Evolutionary conservation across 2,797 vertebrate species (phyloP).

Genomic region (Mionectes olivaceus): DNA sequence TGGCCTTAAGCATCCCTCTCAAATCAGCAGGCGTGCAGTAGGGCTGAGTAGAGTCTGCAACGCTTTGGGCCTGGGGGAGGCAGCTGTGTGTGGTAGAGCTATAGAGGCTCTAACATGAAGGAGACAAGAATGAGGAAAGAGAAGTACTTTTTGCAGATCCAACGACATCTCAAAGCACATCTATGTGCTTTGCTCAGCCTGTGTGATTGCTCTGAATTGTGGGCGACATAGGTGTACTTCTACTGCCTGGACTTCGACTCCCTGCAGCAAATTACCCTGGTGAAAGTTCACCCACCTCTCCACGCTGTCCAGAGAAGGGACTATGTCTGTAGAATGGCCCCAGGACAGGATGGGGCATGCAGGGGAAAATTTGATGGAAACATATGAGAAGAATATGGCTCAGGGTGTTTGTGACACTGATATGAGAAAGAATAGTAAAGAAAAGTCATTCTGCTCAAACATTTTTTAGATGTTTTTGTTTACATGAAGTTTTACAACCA

Average conservation of each 20-base stretch:
- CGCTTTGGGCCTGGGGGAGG: background rate
- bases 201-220: background rate
- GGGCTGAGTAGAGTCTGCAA: background rate
- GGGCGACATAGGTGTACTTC: fast-evolving
- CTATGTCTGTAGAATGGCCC: background rate
- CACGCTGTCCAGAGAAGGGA: background rate
- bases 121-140: background rate
- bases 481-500: background rate
- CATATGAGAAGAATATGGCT: background rate
- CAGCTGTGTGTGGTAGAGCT: background rate
- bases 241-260: background rate
- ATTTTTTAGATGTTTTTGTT: background rate
- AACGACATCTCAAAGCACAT: background rate
- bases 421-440: background rate
- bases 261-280: background rate
- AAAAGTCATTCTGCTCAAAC: background rate
- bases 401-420: background rate
- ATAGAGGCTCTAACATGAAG: background rate
- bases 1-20: background rate
- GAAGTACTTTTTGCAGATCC: background rate
- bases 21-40: fast-evolving
- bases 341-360: background rate
- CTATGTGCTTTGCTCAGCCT: background rate
- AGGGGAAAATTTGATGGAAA: background rate
- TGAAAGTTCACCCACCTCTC: background rate